phyloP scores from a whole-genome alignment of 2,888 invertebrate genomes.

The Cephus rjabovi region DNA sequence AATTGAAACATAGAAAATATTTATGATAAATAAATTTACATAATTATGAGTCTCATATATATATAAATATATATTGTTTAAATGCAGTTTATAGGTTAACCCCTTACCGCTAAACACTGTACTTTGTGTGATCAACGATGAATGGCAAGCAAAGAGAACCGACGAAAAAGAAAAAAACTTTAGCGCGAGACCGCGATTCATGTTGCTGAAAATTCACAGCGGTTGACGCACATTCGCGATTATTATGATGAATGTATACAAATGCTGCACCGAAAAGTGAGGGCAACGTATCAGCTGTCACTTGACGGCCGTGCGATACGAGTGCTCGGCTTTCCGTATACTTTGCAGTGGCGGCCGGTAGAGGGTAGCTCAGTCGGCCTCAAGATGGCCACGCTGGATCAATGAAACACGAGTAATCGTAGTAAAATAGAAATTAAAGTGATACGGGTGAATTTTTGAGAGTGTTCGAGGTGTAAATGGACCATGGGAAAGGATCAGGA shows the following conservation, averaged over 20 bases:
- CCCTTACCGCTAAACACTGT: background rate
- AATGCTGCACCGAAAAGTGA: background rate
- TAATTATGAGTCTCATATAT: background rate
- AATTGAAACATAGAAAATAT: background rate
- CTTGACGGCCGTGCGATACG: constrained; percentile 20
- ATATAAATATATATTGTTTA: background rate
- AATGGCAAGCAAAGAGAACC: background rate
- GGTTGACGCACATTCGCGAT: background rate
- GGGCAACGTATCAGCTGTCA: constrained; percentile 40
- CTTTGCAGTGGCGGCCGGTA: constrained; percentile 62
- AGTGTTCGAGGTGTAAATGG: constrained; percentile 62
- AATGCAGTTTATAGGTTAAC: background rate
- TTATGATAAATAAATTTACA: background rate
- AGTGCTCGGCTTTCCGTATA: constrained; percentile 3
- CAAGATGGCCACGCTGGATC: constrained; percentile 82
- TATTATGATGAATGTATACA: background rate
- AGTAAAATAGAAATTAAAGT: constrained; percentile 59
- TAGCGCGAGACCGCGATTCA: background rate
- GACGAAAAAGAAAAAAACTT: background rate
- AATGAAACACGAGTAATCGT: constrained; percentile 73
- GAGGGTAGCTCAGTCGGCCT: constrained; percentile 68
- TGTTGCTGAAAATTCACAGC: background rate
- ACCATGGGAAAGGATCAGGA: constrained; percentile 97
- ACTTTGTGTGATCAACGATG: background rate
- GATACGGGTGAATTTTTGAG: constrained; percentile 45